These are phyloP conservation scores for Cybosia mesomella DNA, from an alignment of 2,888 invertebrate species.

Conservation along the genomic window DNA sequence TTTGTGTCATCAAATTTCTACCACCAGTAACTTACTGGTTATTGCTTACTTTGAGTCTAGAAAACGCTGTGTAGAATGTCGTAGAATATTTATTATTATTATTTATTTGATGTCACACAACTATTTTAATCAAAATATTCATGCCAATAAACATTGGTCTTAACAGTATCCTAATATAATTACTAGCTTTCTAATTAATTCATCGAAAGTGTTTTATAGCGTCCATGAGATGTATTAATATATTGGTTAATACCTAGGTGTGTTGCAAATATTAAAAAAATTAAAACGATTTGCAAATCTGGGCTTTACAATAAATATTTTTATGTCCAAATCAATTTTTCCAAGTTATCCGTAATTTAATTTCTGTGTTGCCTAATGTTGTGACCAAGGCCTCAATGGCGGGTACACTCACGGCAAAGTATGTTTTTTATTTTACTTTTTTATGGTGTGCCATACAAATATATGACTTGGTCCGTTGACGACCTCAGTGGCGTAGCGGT, in stretches of 20 bases:
- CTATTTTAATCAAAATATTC: neutral
- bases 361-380: neutral
- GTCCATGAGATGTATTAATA: conserved; percentile 3
- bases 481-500: no score
- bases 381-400: neutral
- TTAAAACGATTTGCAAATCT: conserved; percentile 5
- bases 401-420: no score
- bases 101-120: neutral
- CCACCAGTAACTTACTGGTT: no score
- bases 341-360: neutral
- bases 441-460: neutral
- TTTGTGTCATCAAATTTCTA: no score
- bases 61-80: no score
- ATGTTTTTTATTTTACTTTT: neutral
- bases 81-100: no score
- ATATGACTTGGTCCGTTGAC: no score
- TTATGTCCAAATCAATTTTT: neutral
- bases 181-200: conserved; percentile 42
- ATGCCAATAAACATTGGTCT: conserved; percentile 19
- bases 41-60: no score
- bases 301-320: neutral
- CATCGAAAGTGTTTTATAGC: conserved; percentile 21
- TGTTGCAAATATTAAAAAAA: conserved; percentile 8
- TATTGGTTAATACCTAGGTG: neutral
- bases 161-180: conserved; percentile 6